These are phyloP conservation scores for Callyntrura sp. DNA, from an alignment of 2,888 invertebrate genomes.

Conservation along the genomic window DNA sequence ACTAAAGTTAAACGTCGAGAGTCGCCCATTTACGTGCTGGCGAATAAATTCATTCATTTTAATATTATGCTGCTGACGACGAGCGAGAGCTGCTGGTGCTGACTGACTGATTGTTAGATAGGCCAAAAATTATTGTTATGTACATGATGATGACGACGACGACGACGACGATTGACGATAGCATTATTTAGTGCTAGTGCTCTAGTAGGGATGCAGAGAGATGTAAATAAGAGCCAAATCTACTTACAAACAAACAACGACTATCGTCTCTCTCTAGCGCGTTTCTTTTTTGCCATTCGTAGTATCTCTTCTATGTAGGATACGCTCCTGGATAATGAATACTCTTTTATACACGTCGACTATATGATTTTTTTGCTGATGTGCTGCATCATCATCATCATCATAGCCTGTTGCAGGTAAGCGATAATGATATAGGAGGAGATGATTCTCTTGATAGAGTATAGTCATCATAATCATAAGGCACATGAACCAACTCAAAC, in stretches of 20 bases:
- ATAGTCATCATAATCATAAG: slow-evolving; percentile 32
- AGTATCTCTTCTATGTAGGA: no score
- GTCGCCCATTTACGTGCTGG: slow-evolving; percentile 77
- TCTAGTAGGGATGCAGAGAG: no score
- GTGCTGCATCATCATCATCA: background rate
- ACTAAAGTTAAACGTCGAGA: slow-evolving; percentile 53
- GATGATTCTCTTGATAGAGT: background rate
- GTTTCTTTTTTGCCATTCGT: no score
- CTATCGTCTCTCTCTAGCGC: no score
- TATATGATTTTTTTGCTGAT: background rate
- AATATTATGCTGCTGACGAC: background rate
- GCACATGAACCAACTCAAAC: slow-evolving; percentile 2
- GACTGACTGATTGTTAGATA: slow-evolving; percentile 45
- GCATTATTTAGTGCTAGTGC: no score
- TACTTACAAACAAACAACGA: no score
- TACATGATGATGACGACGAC: slow-evolving; percentile 29
- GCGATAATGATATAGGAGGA: background rate
- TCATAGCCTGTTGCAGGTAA: background rate
- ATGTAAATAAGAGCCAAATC: no score
- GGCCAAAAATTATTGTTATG: slow-evolving; percentile 30
- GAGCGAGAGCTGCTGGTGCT: slow-evolving; percentile 16
- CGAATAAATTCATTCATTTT: slow-evolving; percentile 80
- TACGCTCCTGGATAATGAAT: no score
- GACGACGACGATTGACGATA: background rate
- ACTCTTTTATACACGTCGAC: background rate